Conservation (phyloP, 2,113 vertebrate genomes). For the Trochalopteron elliotii region DNA sequence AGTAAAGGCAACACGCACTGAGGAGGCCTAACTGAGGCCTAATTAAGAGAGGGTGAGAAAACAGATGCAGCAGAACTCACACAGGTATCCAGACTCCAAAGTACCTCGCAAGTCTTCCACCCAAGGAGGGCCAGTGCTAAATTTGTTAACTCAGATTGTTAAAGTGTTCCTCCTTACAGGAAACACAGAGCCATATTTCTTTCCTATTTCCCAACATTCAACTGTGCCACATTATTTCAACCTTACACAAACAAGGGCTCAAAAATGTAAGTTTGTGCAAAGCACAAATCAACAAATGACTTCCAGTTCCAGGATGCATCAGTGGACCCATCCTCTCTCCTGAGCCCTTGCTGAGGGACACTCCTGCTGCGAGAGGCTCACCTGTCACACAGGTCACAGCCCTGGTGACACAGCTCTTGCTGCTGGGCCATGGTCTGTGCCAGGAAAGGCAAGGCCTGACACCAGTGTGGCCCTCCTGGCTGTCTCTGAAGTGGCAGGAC, state of each 20-base stretch:
- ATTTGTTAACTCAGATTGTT: not conserved
- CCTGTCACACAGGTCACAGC: not conserved
- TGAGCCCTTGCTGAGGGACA: not conserved
- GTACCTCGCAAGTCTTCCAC: not conserved
- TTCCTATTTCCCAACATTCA: not conserved
- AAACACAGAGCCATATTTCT: fast-evolving
- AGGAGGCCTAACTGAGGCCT: not conserved
- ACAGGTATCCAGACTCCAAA: not conserved
- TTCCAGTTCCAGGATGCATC: not conserved
- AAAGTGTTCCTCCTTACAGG: not conserved
- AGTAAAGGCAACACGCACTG: not conserved
- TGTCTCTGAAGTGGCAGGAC: not conserved
- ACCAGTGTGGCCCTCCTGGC: fast-evolving
- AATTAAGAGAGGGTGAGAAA: not conserved
- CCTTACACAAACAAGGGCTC: not conserved
- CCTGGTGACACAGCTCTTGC: not conserved
- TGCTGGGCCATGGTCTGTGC: not conserved
- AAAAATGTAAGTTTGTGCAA: fast-evolving
- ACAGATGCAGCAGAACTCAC: not conserved
- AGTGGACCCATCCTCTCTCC: not conserved
- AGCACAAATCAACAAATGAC: fast-evolving
- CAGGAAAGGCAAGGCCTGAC: not conserved
- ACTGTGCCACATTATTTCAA: not conserved
- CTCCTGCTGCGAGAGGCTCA: not conserved
- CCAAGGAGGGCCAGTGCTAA: not conserved